Percentiles rank a stretch among this genome's conserved stretches.
Conservation (phyloP, 2,797 vertebrate species). For the Salmo trutta region DNA sequence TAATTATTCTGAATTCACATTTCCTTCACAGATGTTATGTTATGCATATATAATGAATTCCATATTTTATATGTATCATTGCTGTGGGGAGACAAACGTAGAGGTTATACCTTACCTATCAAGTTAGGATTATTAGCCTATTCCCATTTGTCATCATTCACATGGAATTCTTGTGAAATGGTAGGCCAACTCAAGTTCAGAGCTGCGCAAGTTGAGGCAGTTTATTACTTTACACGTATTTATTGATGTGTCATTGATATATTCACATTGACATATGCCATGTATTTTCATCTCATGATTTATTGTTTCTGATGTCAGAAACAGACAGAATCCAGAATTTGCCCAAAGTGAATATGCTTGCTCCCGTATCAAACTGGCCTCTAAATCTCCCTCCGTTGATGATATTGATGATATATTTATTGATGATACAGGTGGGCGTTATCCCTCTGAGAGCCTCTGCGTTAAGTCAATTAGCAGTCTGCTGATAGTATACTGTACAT, state of each 20-base stretch:
- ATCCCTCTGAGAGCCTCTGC: conserved; percentile 11
- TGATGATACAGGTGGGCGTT: background rate
- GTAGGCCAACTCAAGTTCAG: background rate
- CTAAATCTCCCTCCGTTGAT: background rate
- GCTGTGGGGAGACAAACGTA: background rate
- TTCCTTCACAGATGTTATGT: background rate
- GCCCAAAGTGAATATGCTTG: background rate
- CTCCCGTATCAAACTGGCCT: conserved; percentile 9
- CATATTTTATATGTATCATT: background rate
- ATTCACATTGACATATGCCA: background rate
- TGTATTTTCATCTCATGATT: background rate
- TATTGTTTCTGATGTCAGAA: background rate
- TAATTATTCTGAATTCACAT: conserved; percentile 1
- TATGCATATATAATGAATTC: background rate
- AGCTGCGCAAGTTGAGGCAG: background rate
- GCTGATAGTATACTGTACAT: background rate
- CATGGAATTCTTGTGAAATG: background rate
- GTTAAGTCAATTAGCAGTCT: conserved; percentile 14
- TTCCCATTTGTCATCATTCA: background rate
- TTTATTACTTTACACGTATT: background rate
- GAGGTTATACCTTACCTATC: background rate
- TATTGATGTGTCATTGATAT: background rate
- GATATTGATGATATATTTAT: background rate
- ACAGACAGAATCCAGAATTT: background rate
- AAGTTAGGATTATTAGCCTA: background rate